Base-by-base conservation (phyloP, 2,888 invertebrate genomes). In the Idaea dimidiata region DNA sequence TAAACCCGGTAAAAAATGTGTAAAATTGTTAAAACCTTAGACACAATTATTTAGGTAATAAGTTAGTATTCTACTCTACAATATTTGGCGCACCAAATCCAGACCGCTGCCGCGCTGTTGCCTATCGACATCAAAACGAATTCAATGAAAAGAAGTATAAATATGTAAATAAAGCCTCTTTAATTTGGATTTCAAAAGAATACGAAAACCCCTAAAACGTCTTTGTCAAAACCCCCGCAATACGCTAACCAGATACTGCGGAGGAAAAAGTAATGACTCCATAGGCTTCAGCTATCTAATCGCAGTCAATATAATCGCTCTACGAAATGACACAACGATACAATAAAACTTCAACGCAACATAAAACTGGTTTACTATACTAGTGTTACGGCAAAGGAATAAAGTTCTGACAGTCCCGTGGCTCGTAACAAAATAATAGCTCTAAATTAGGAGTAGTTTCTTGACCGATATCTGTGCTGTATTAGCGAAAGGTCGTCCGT, bases 371-470 rank as follows among this genome's bases (percentile, higher is more conserved):
- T 33, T 32, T 53, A 56, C 10, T 43, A 43, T 43, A 14, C 43
- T 43, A 43, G 43, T 43, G 10, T 43, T 43, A 43, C 43, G 43
- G 10, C 43, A 61, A 58, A 17, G 54, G 8, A 60, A 56, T 60
- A 63, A 61, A 6, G 58, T 59, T 62, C 63, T 64, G 69, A 61
- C 59, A 53, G 57, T n/a, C 18, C 61, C 59, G 62, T 32, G 16
- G 56, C 59, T 59, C 59, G 7, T 59, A 67, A 54, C 60, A 60
- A 62, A 72, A 66, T 69, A 66, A 72, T 64, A 43, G 43, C 43
- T 43, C 66, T 57, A 59, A 62, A 64, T 54, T 58, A 14, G 57
- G 53, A 59, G 43, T 10, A 43, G 43, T 10, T 43, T 43, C 43
- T 43, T 43, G 43, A 43, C 43, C 43, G 43, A 43, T 43, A 43